phyloP scores from a whole-genome alignment of 2,113 vertebrate genomes.

The Mugil cephalus region DNA sequence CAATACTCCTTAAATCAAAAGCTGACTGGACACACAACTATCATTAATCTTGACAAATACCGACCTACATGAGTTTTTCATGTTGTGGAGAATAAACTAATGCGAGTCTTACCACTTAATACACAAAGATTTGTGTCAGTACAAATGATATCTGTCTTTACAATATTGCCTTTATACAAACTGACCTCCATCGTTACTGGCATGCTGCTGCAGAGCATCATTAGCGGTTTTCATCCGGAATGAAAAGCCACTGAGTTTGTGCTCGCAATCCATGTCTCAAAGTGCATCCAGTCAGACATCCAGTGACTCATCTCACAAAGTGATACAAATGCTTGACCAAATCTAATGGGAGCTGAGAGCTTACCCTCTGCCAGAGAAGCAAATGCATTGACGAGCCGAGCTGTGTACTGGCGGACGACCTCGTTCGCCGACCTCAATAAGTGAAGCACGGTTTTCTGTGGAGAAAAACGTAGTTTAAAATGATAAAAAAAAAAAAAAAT shows the following conservation, averaged over 20 bases:
- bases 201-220: not conserved
- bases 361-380: constrained; percentile 93
- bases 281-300: constrained; percentile 18
- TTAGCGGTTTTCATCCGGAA: constrained; percentile 13
- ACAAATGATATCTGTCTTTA: constrained; percentile 1
- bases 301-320: constrained; percentile 16
- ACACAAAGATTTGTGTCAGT: not conserved
- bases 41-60: too few relatives aligned
- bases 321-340: constrained; percentile 17
- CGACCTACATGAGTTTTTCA: too few relatives aligned
- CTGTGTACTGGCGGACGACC: constrained; percentile 90
- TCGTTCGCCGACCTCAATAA: constrained; percentile 89
- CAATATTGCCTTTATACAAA: not conserved
- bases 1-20: not conserved
- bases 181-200: constrained; percentile 1
- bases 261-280: not conserved
- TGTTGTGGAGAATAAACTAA: too few relatives aligned
- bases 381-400: constrained; percentile 92
- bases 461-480: constrained; percentile 1
- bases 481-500: not conserved
- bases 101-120: too few relatives aligned
- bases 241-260: constrained; percentile 7
- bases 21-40: not conserved
- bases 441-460: constrained; percentile 87
- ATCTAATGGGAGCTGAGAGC: constrained; percentile 31